Evolutionary conservation across 2,888 invertebrate genomes (phyloP), one percentile per base, ranked within the genome.

Genomic region (Stegophylla sp.): DNA sequence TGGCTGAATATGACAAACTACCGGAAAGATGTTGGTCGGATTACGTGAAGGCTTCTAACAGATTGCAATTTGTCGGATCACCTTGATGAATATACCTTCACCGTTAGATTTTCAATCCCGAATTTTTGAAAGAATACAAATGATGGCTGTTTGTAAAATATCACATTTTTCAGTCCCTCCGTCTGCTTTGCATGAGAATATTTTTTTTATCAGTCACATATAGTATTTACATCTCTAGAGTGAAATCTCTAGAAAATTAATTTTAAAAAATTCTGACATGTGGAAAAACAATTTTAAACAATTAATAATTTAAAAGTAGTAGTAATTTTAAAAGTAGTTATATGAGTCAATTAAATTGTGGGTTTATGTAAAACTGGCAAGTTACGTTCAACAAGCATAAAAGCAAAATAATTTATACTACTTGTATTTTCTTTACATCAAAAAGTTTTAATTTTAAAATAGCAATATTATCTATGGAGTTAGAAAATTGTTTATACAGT

Each of bases 61-160:
- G 74, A 74, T 63, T 61, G 61, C 20, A 45, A 74, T 74, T 28
- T 74, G 73, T 63, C 61, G 34, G 48, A n/a, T 48, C 45, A 20
- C 15, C 17, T 12, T 45, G 43, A 72, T 7, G n/a, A 73, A 74
- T 63, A 74, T 63, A 63, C 48, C 28, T 43, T 63, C 15, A 48
- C 20, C 9, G 9, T 45, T 28, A 48, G 15, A 61, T 45, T 61
- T 73, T 61, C n/a, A 61, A 45, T 20, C 7, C 28, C 20, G 9
- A 43, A 53, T 53, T 20, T 56, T 41, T 56, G 51, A n/a, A 51
- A 69, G 13, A 69, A 51, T 67, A 69, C n/a, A 69, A 69, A 69
- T 51, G 67, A 13, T 51, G 15, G 13, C 1, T 23, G 13, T 71
- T 15, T 71, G 20, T 15, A 56, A 56, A 53, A 34, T 26, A 53